Conservation (phyloP, 2,888 invertebrate genomes). For the Brachylomia viminalis region DNA sequence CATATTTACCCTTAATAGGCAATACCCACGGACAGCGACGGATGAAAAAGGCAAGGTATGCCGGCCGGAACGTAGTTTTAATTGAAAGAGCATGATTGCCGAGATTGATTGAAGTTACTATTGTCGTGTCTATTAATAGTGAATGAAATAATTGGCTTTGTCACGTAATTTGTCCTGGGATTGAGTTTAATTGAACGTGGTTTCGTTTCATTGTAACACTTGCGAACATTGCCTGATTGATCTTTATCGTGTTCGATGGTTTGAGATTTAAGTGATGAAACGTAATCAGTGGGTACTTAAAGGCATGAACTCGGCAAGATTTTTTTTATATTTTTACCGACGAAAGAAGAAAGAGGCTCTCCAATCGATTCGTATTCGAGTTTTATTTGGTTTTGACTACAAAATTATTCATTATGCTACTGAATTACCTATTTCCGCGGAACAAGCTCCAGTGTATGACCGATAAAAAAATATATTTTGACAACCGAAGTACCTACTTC, state of each 20-base stretch:
- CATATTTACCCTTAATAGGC: slow-evolving; percentile 84
- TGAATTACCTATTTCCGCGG: not conserved
- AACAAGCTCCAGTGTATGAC: not conserved
- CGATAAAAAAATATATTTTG: not conserved
- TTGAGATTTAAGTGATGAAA: slow-evolving; percentile 4
- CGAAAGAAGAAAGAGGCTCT: not conserved
- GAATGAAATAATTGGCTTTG: slow-evolving; percentile 54
- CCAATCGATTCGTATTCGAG: not conserved
- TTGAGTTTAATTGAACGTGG: slow-evolving; percentile 54
- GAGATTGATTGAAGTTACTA: slow-evolving; percentile 71
- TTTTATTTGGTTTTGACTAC: not conserved
- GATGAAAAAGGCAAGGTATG: slow-evolving; percentile 84
- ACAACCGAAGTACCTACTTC: no score
- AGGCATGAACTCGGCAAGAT: not conserved
- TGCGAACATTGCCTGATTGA: slow-evolving; percentile 27
- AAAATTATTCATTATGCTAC: not conserved
- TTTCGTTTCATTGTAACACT: slow-evolving; percentile 48
- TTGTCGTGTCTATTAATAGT: slow-evolving; percentile 54
- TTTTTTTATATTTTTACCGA: not conserved
- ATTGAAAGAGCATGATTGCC: slow-evolving; percentile 67
- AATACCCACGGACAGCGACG: slow-evolving; percentile 76
- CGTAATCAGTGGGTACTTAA: not conserved
- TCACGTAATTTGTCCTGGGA: slow-evolving; percentile 43
- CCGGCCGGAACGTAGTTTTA: slow-evolving; percentile 83
- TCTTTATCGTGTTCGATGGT: slow-evolving; percentile 35